Conservation (phyloP, 2,113 vertebrate genomes). For the Amazona guildingii region DNA sequence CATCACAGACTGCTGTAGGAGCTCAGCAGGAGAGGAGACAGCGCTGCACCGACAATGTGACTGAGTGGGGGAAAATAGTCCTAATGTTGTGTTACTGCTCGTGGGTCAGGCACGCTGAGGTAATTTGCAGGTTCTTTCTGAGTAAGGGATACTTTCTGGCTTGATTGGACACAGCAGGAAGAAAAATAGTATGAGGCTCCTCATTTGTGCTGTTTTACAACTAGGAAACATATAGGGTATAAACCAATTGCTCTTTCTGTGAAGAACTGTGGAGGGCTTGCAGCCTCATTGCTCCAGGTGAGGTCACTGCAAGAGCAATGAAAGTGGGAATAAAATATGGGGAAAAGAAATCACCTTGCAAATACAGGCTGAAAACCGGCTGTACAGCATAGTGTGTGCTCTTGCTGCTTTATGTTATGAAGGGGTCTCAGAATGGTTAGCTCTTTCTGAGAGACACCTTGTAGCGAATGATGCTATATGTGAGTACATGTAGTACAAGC, state of each 20-base stretch:
- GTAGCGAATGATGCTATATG: rapidly evolving
- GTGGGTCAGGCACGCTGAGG: not conserved
- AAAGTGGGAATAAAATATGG: not conserved
- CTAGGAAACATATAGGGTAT: not conserved
- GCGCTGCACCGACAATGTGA: not conserved
- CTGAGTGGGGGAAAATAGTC: not conserved
- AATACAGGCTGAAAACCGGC: not conserved
- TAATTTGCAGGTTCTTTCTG: conserved; percentile 23
- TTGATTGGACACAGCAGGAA: conserved; percentile 50
- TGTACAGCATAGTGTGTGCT: not conserved
- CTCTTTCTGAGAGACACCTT: not conserved
- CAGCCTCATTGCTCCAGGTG: not conserved
- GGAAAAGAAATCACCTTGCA: not conserved
- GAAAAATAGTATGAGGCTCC: not conserved
- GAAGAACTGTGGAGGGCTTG: not conserved
- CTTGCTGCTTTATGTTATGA: not conserved
- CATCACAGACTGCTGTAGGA: not conserved
- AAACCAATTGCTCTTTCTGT: not conserved
- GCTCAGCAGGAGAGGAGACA: conserved; percentile 31
- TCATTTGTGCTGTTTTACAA: conserved; percentile 24
- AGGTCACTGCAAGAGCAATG: not conserved
- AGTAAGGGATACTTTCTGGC: conserved; percentile 7
- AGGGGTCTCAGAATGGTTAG: not conserved
- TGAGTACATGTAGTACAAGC: no score
- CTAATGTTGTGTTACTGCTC: not conserved